Evolutionary conservation across 2,797 vertebrate species (phyloP), one percentile per base, ranked within the genome.

Genomic region (Vipera latastei): DNA sequence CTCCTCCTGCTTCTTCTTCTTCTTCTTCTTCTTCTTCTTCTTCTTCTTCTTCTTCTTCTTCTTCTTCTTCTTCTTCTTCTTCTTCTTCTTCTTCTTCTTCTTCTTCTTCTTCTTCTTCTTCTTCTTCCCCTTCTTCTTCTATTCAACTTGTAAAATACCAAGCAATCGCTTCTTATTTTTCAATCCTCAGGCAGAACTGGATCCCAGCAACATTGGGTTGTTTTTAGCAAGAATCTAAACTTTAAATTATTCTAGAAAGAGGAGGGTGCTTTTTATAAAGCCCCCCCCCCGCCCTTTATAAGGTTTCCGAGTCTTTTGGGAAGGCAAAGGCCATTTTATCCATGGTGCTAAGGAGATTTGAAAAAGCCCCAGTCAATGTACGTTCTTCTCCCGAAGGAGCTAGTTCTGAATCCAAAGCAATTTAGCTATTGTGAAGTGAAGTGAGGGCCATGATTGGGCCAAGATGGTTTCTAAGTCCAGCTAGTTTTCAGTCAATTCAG

Each of bases 71-170:
- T 44, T 20, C 9, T 18, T 83, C 93, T 22, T 22, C 20, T 20
- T 22, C 59, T 69, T 32, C 88, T 93, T 38, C 38, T 44, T 20
- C 9, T 18, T 83, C 93, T 22, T 22, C 20, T 20, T 22, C 59
- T 69, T 32, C 88, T 93, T 32, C 32, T 69, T 89, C 5, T n/a
- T 5, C 22, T 22, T 60, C 20, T 32, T 38, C 5, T n/a, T 8
- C 22, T 22, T 22, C 20, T 44, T 20, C 9, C 18, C 86, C 93
- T 22, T 22, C 20, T 20, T 22, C 59, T 69, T 32, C 88, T 93
- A 59, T 53, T 92, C 94, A 94, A 90, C 18, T 86, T 38, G 2
- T 85, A 92, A 94, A 96, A 94, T 4, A 91, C 85, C 89, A 69
- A 51, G 73, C 44, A 69, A 22, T 93, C 63, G 87, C 63, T 48